A percentile compares a stretch with the other conserved stretches of the same genome.
These are phyloP conservation scores for Mimas tiliae DNA, from an alignment of 2,888 invertebrate species.

Conservation along the genomic window DNA sequence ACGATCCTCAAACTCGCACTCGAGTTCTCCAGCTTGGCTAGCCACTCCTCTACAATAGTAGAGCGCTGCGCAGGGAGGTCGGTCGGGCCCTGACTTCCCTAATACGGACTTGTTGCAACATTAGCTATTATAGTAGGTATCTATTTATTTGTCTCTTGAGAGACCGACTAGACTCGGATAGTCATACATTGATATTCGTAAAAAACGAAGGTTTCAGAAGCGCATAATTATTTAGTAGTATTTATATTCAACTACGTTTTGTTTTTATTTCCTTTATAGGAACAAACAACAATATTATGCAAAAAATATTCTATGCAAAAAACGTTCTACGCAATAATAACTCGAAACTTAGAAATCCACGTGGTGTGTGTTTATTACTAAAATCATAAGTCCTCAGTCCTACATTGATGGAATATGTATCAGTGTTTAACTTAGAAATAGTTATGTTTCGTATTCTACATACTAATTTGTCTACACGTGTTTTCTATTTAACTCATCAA, in stretches of 20 bases:
- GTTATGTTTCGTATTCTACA: neutral
- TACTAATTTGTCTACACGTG: conserved; percentile 7
- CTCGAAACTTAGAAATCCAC: conserved; percentile 2
- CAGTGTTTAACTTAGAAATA: neutral
- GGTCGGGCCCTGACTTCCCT: too few species aligned
- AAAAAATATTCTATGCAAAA: neutral
- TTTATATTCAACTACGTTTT: neutral
- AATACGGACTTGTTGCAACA: too few species aligned
- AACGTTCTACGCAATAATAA: too few species aligned
- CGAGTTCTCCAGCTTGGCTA: too few species aligned
- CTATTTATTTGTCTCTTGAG: too few species aligned
- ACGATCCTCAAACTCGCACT: too few species aligned
- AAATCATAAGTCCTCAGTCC: neutral
- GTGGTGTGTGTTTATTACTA: conserved; percentile 5
- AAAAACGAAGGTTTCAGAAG: too few species aligned
- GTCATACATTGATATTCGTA: too few species aligned
- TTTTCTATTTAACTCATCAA: conserved; percentile 7
- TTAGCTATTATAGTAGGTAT: too few species aligned
- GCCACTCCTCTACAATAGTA: too few species aligned
- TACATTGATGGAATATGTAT: conserved; percentile 4
- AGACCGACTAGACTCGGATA: too few species aligned
- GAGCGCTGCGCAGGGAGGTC: too few species aligned
- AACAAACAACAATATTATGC: conserved; percentile 5
- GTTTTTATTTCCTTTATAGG: neutral
- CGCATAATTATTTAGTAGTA: neutral